These are phyloP conservation scores for Octonoba sinensis DNA, from an alignment of 2,888 invertebrate species.

Conservation along the genomic window DNA sequence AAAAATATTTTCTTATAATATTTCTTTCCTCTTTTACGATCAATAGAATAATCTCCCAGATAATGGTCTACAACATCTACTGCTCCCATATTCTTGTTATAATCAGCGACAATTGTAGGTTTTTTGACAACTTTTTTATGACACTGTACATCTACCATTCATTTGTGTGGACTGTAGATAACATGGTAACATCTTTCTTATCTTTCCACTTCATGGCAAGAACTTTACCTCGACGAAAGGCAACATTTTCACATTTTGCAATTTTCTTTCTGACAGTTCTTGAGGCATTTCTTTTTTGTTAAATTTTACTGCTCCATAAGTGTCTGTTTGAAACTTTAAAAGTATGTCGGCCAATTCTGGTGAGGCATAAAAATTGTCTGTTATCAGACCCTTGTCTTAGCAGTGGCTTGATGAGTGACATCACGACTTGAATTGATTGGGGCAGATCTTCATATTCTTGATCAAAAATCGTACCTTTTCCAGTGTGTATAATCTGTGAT, in stretches of 20 bases:
- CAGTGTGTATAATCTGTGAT: too few species aligned
- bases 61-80: slow-evolving; percentile 7
- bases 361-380: slow-evolving; percentile 4
- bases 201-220: too few species aligned
- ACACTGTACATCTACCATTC: too few species aligned
- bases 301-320: background rate
- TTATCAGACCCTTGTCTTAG: background rate
- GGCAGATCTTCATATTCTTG: too few species aligned
- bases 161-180: too few species aligned
- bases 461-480: too few species aligned
- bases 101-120: background rate
- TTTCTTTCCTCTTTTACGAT: slow-evolving; percentile 15
- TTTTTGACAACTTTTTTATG: background rate
- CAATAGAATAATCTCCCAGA: slow-evolving; percentile 8
- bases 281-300: slow-evolving; percentile 4
- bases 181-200: background rate
- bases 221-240: too few species aligned
- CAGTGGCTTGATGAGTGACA: slow-evolving; percentile 1
- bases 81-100: slow-evolving; percentile 7
- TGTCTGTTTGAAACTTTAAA: too few species aligned
- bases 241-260: too few species aligned
- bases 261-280: too few species aligned
- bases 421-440: slow-evolving; percentile 1
- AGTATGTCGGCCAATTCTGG: slow-evolving; percentile 1
- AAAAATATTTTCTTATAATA: too few species aligned